These are phyloP conservation scores for Brachionus paranguensis DNA, from an alignment of 1,140 invertebrate genomes.

Conservation along the genomic window DNA sequence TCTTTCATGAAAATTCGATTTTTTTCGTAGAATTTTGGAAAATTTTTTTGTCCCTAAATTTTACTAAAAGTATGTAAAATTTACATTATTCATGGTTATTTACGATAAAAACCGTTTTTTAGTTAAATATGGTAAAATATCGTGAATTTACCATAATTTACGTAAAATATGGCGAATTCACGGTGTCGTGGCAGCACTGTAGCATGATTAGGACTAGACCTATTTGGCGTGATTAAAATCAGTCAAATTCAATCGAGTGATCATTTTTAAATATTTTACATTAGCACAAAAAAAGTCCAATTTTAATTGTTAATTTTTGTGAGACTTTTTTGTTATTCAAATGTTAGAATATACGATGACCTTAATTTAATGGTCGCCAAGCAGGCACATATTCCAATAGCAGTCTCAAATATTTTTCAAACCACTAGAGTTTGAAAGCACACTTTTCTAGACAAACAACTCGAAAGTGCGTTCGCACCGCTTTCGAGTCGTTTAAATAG, in stretches of 20 bases:
- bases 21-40: too few relatives aligned
- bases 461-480: background rate
- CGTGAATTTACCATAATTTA: too few relatives aligned
- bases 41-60: too few relatives aligned
- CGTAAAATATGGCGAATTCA: too few relatives aligned
- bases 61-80: too few relatives aligned
- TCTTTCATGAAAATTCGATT: too few relatives aligned
- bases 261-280: background rate
- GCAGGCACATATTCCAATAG: background rate
- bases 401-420: background rate
- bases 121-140: too few relatives aligned
- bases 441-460: background rate
- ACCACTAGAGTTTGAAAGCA: background rate
- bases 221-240: background rate
- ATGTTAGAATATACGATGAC: background rate
- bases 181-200: too few relatives aligned
- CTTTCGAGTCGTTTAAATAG: background rate
- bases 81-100: too few relatives aligned
- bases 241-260: background rate
- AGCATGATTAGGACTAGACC: too few relatives aligned
- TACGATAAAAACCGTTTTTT: too few relatives aligned
- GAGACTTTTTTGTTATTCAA: background rate
- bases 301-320: background rate
- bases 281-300: background rate
- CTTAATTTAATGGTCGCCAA: background rate